Conservation (phyloP, 1,140 invertebrate genomes). For the Drosophila kurseongensis region DNA sequence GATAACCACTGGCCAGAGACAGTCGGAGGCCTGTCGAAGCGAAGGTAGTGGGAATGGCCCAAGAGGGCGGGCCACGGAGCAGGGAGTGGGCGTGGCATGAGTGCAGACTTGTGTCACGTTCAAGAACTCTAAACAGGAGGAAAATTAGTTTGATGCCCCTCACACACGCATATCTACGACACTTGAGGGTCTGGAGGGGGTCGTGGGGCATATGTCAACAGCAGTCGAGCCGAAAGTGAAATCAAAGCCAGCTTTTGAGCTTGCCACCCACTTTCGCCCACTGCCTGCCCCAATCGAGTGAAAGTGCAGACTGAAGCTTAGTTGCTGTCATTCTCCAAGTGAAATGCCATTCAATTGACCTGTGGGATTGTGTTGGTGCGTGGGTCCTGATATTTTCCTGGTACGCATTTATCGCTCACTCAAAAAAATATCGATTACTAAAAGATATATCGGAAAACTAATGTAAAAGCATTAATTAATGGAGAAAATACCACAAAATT, state of each 20-base stretch:
- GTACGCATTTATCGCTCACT: slow-evolving; percentile 18
- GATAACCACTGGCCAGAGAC: slow-evolving; percentile 55
- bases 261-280: slow-evolving; percentile 2
- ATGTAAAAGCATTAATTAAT: too few relatives aligned
- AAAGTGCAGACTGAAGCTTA: slow-evolving; percentile 67
- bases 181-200: slow-evolving; percentile 12
- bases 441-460: not conserved
- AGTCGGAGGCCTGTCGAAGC: slow-evolving; percentile 41
- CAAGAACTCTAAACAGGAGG: slow-evolving; percentile 77
- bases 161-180: slow-evolving; percentile 25
- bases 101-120: slow-evolving; percentile 79
- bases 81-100: slow-evolving; percentile 36
- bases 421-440: not conserved
- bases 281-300: slow-evolving; percentile 48
- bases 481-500: too few relatives aligned
- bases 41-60: slow-evolving; percentile 5
- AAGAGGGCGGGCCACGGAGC: slow-evolving; percentile 8
- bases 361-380: slow-evolving; percentile 2
- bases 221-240: slow-evolving; percentile 74
- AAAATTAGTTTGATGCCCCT: slow-evolving; percentile 78
- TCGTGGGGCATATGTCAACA: slow-evolving; percentile 66
- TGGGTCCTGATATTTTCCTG: slow-evolving; percentile 42
- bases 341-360: slow-evolving; percentile 79
- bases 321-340: slow-evolving; percentile 70
- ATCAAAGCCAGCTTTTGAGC: slow-evolving; percentile 62